Evolutionary conservation across 2,113 vertebrate species (phyloP), one percentile per base, ranked within the genome.

Genomic region (Brachionichthys hirsutus): DNA sequence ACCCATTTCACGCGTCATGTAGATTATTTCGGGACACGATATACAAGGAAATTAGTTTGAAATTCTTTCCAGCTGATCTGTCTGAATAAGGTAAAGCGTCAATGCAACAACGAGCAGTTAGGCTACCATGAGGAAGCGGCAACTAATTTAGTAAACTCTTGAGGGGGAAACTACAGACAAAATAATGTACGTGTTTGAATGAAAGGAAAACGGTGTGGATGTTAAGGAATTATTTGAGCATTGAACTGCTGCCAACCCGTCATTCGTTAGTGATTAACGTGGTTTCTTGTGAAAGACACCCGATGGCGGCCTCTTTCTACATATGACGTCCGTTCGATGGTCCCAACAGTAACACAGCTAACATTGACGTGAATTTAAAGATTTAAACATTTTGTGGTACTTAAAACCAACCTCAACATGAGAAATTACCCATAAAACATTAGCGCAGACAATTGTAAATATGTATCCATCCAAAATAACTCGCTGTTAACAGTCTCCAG

Each of bases 241-340:
- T 45, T 5, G 11, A 48, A 35, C 46, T 36, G 56, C 20, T 40
- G 6, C 22, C 61, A 46, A 73, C 8, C 55, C 70, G 58, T 66
- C 67, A 63, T 73, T 41, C 48, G 24, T 58, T 59, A 45, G 44
- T 20, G n/a, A 72, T 59, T 77, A 84, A 73, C 65, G 61, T 80
- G 75, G 65, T 71, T 44, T 80, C 70, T 73, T 62, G 60, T 62
- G 59, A 58, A 65, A 83, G 77, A 57, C 57, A 77, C 38, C 68
- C 12, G 74, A 84, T 77, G 57, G 80, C 75, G 86, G 83, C 88
- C 86, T 85, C 72, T 69, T 44, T 53, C 53, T 45, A 72, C 41
- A 81, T 38, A 86, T 88, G 83, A 89, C 86, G 88, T 87, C 81
- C 83, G 18, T 80, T 84, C 82, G 59, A 70, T 12, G 47, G 11